phyloP scores from a whole-genome alignment of 2,113 vertebrate species.

The Haemorhous mexicanus region DNA sequence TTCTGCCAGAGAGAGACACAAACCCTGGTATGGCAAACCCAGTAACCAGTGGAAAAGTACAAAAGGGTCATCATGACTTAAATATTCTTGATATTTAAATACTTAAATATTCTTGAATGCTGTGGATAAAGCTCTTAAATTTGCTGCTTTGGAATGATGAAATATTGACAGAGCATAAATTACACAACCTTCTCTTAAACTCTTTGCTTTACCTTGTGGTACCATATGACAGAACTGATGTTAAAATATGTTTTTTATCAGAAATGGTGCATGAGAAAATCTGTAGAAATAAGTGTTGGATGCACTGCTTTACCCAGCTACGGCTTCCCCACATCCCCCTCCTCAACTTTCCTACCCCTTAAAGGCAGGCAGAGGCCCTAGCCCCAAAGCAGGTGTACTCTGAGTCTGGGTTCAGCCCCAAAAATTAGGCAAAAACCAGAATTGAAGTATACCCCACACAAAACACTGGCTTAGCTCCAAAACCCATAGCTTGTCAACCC shows the following conservation, averaged over 20 bases:
- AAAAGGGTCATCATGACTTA: not conserved
- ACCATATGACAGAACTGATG: not conserved
- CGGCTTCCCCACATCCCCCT: not conserved
- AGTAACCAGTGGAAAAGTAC: not conserved
- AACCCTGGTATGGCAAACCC: not conserved
- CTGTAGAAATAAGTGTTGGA: not conserved
- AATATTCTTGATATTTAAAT: not conserved
- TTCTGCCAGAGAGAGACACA: not conserved
- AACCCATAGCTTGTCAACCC: not conserved
- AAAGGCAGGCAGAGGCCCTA: not conserved
- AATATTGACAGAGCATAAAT: not conserved
- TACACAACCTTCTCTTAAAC: not conserved
- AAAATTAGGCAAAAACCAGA: not conserved
- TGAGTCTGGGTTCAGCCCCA: not conserved
- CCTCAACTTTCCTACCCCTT: not conserved
- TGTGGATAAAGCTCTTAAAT: not conserved
- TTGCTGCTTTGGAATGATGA: not conserved
- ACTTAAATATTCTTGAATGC: not conserved
- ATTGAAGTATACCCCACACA: not conserved
- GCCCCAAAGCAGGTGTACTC: not conserved
- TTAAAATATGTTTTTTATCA: not conserved
- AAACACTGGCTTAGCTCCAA: not conserved
- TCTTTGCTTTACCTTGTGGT: not conserved
- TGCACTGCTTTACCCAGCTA: accelerated
- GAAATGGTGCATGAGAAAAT: not conserved